Conservation (phyloP, 2,888 invertebrate species). For the Hemistola chrysoprasaria region DNA sequence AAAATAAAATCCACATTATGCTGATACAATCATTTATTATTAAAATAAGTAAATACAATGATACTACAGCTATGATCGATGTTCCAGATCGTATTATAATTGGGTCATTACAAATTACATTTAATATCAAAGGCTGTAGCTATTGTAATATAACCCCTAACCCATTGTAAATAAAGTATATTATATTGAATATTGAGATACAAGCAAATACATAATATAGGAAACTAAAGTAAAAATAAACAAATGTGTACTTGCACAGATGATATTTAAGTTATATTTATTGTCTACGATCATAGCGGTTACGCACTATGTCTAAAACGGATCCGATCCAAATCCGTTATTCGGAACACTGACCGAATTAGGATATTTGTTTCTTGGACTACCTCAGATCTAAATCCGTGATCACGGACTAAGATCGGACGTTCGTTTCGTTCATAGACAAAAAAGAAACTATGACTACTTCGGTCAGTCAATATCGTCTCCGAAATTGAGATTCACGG, state of each 20-base stretch:
- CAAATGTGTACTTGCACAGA: background rate
- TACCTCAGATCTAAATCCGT: too few species aligned
- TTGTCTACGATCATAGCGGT: too few species aligned
- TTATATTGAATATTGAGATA: constrained; percentile 28
- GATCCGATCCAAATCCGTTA: too few species aligned
- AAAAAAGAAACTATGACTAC: too few species aligned
- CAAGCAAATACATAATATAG: constrained; percentile 13
- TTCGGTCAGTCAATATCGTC: too few species aligned
- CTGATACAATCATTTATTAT: constrained; percentile 30
- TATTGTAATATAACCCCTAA: constrained; percentile 25
- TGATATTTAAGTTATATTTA: too few species aligned
- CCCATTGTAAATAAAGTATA: constrained; percentile 31
- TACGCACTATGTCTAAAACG: too few species aligned
- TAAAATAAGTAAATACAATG: constrained; percentile 19
- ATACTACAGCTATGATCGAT: constrained; percentile 27
- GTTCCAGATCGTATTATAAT: background rate
- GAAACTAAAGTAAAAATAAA: constrained; percentile 1
- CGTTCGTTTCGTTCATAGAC: too few species aligned
- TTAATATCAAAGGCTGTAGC: constrained; percentile 4
- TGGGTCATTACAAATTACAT: constrained; percentile 1
- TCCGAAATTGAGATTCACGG: too few species aligned
- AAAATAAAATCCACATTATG: constrained; percentile 11
- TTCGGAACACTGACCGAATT: too few species aligned
- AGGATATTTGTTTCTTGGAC: too few species aligned
- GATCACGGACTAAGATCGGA: too few species aligned